Conservation (phyloP, 2,797 vertebrate species). For the Manis crassicaudata region DNA sequence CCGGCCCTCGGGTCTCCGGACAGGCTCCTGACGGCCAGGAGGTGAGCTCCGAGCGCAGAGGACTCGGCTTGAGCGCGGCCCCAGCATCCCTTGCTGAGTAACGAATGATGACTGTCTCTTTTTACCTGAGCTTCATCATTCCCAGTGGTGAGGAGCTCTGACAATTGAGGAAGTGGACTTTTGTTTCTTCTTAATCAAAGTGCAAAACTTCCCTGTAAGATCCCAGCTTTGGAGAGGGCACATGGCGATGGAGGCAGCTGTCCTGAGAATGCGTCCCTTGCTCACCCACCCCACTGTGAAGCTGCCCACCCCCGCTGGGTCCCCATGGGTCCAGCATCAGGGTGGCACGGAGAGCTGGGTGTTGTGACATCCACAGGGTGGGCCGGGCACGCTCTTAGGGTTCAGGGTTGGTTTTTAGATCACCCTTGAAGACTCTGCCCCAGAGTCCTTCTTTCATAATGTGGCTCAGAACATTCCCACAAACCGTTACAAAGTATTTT, state of each 20-base stretch:
- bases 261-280: rapidly evolving
- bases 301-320: too few relatives aligned
- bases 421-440: neutral
- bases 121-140: conserved; percentile 2
- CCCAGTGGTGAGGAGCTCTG: neutral
- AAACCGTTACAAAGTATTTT: conserved; percentile 72
- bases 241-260: rapidly evolving
- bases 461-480: conserved; percentile 50
- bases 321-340: rapidly evolving
- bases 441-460: conserved; percentile 58
- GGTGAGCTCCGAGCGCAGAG: too few relatives aligned
- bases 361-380: conserved; percentile 17
- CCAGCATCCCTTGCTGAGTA: rapidly evolving
- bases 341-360: neutral
- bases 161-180: conserved; percentile 54
- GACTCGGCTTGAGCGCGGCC: rapidly evolving
- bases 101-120: rapidly evolving
- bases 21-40: rapidly evolving
- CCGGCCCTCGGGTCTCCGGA: too few relatives aligned
- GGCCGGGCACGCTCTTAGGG: rapidly evolving
- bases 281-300: rapidly evolving
- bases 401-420: conserved; percentile 31
- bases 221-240: neutral
- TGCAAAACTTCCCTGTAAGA: conserved; percentile 35
- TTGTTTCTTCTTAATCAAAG: conserved; percentile 23